Percentiles rank a stretch among this genome's conserved stretches.
Conservation (phyloP, 2,113 vertebrate genomes). For the Siniperca chuatsi region DNA sequence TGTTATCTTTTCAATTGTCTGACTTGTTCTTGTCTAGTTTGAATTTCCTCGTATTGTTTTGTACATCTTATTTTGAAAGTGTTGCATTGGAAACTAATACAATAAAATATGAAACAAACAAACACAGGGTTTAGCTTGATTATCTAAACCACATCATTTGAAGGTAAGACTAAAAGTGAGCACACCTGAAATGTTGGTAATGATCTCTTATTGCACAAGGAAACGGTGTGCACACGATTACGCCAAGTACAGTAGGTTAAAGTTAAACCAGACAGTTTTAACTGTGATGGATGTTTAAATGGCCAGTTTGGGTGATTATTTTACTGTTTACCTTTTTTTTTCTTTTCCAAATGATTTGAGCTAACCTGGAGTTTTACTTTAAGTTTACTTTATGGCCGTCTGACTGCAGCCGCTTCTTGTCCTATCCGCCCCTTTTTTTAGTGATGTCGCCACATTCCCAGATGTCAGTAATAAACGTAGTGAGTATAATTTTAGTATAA, state of each 20-base stretch:
- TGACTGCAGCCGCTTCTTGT: neutral
- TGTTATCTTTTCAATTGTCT: neutral
- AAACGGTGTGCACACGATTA: neutral
- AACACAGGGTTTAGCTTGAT: neutral
- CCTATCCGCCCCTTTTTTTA: neutral
- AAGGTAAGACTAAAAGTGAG: neutral
- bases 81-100: neutral
- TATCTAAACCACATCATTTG: neutral
- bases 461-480: neutral
- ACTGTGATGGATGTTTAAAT: neutral
- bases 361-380: neutral
- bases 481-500: neutral
- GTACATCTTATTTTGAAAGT: neutral
- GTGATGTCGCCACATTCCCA: neutral
- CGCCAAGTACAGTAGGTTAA: neutral
- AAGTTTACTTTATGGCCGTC: neutral
- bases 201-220: neutral
- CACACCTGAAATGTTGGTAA: neutral
- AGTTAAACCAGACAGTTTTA: neutral
- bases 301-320: neutral
- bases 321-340: neutral
- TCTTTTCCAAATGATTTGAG: neutral
- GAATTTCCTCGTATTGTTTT: neutral
- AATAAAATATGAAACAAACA: neutral
- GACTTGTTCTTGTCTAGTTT: neutral